phyloP scores from a whole-genome alignment of 1,140 invertebrate genomes.

The Hyphantria cunea region DNA sequence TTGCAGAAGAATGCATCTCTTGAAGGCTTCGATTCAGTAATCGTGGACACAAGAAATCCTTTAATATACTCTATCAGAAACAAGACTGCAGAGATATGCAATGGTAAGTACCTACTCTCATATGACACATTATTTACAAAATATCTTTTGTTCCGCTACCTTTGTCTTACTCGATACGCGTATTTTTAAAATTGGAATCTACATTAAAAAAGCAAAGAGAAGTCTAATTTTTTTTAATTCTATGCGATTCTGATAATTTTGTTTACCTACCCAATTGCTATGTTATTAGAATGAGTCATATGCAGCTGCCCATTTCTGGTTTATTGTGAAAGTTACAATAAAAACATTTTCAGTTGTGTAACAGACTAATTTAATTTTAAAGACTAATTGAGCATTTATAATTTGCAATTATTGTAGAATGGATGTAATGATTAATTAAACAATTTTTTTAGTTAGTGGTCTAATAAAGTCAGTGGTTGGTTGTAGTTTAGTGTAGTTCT shows the following conservation, averaged over 20 bases:
- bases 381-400: no score
- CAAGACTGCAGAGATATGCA: slow-evolving; percentile 60
- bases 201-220: slow-evolving; percentile 4
- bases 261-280: no score
- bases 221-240: background rate
- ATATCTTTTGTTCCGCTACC: slow-evolving; percentile 12
- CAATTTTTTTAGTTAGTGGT: no score
- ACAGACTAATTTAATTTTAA: background rate
- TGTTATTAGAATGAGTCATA: slow-evolving; percentile 8
- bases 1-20: slow-evolving; percentile 50
- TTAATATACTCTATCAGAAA: slow-evolving; percentile 59
- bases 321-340: slow-evolving; percentile 21
- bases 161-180: background rate
- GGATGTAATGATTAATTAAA: no score
- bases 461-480: no score
- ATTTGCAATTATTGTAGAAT: no score
- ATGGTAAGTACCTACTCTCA: slow-evolving; percentile 49
- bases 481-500: no score
- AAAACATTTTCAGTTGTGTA: slow-evolving; percentile 4
- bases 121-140: slow-evolving; percentile 10
- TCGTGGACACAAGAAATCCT: slow-evolving; percentile 62
- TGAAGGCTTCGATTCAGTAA: slow-evolving; percentile 38
- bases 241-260: background rate
- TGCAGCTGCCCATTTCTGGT: slow-evolving; percentile 22
- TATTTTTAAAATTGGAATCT: slow-evolving; percentile 3